These are phyloP conservation scores for Agriopis aurantiaria DNA, from an alignment of 2,888 invertebrate species.

Conservation along the genomic window DNA sequence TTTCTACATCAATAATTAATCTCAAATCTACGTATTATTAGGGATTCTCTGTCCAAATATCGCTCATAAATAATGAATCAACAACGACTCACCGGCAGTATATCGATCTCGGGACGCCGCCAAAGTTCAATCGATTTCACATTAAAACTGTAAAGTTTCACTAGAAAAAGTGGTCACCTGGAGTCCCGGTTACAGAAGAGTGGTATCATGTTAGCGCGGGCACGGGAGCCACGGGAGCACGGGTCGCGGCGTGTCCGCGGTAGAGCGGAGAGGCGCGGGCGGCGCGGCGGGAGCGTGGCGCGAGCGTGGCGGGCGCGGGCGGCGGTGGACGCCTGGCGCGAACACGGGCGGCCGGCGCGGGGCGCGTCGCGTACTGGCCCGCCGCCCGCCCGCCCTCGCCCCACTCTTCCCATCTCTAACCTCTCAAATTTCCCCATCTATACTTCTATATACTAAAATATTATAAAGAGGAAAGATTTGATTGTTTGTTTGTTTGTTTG, in stretches of 20 bases:
- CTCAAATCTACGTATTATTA: constrained; percentile 58
- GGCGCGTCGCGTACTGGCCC: constrained; percentile 69
- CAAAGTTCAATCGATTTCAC: constrained; percentile 71
- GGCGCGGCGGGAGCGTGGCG: constrained; percentile 65
- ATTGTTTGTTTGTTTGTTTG: no score
- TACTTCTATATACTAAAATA: no score
- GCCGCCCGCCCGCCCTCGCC: constrained; percentile 23
- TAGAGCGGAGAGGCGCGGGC: constrained; percentile 59
- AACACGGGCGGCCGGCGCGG: constrained; percentile 72
- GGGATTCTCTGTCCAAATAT: constrained; percentile 58
- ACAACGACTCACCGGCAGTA: constrained; percentile 62
- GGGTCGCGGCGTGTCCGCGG: constrained; percentile 63
- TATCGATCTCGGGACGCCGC: constrained; percentile 66
- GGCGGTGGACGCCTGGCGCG: constrained; percentile 43
- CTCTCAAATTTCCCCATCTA: background rate
- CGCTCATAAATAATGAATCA: constrained; percentile 67
- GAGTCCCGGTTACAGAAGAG: constrained; percentile 66
- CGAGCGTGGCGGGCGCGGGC: constrained; percentile 44
- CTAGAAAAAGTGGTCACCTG: constrained; percentile 66
- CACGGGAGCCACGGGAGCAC: constrained; percentile 50
- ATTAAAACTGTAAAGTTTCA: constrained; percentile 68
- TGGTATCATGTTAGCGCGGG: constrained; percentile 61
- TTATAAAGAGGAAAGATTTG: background rate
- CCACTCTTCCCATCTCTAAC: background rate
- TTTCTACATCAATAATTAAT: constrained; percentile 48